Evolutionary conservation across 2,888 invertebrate genomes (phyloP), one percentile per base, ranked within the genome.

Genomic region (Taenaris catops): DNA sequence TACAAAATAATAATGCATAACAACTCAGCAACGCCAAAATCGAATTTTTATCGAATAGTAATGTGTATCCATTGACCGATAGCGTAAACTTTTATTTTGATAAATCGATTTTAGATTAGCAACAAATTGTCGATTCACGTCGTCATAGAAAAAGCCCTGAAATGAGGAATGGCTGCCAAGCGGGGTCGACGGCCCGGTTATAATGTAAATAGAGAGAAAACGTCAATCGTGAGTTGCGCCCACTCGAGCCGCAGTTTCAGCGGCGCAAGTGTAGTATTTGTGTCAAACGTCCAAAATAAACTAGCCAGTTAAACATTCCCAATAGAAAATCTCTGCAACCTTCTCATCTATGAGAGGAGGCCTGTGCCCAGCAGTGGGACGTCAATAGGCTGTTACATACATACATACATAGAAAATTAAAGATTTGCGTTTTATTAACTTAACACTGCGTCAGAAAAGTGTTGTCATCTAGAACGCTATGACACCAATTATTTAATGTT

Each of bases 171-270:
- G 27, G 27, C 26, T 39, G 45, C 38, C 37, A 36, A 35, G 19
- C 21, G 27, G 21, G 47, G 28, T 45, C 38, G 20, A 21, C 32
- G 48, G 16, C 46, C 45, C 26, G 14, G n/a, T 23, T 23, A 19
- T 34, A 27, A 43, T 40, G 45, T 40, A 37, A 42, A 42, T 42
- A 42, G 21, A 42, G 33, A 34, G 23, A 23, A 26, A 35, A 41
- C 44, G 44, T 44, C 44, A 44, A 41, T 41, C 44, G 41, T 17
- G 34, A 26, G n/a, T 35, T 4, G 32, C 41, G 33, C 45, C 39
- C 42, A 45, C 45, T 37, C 38, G 9, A 19, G 8, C 7, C 19
- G 19, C 23, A 19, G 20, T 38, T 38, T 38, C 38, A 38, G 34
- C 10, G 24, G 34, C 10, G 14, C 12, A 27, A 9, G 20, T 20